These are phyloP conservation scores for Cephus runcator DNA, from an alignment of 2,888 invertebrate species.

Conservation along the genomic window DNA sequence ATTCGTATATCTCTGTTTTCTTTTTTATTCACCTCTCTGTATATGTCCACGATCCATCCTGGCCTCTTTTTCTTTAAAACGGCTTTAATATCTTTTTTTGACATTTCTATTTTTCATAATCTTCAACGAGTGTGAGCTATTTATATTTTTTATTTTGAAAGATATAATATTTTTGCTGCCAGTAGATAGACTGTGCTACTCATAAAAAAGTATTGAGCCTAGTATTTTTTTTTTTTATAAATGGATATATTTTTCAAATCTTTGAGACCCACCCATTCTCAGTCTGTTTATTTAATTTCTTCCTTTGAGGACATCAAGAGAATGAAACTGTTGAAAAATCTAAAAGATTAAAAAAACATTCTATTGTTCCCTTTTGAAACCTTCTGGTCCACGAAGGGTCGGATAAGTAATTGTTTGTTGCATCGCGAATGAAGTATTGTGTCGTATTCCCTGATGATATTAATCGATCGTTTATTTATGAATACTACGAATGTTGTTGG, in stretches of 20 bases:
- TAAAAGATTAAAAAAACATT: background rate
- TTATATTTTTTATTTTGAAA: background rate
- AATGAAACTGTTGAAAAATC: background rate
- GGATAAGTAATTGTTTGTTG: conserved; percentile 29
- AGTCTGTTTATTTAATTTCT: no score
- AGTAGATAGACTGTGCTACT: background rate
- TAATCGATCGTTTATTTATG: conserved; percentile 17
- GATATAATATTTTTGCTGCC: background rate
- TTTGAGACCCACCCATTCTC: background rate
- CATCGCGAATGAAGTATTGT: conserved; percentile 57
- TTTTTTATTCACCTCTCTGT: background rate
- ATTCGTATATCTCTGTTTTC: conserved; percentile 2
- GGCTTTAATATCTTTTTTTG: background rate
- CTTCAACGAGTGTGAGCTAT: background rate
- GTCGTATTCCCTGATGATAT: conserved; percentile 45
- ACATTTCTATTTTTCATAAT: background rate
- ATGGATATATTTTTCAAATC: background rate
- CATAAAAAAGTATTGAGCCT: background rate
- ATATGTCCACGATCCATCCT: background rate
- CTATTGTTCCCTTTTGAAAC: background rate
- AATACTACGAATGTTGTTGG: conserved; percentile 38
- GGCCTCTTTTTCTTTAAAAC: background rate
- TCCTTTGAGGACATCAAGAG: background rate
- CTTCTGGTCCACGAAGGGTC: conserved; percentile 3
- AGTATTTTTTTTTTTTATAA: background rate